Percentiles rank a stretch among this genome's conserved stretches.
Conservation (phyloP, 30 jellyfish, hydroid and myxozoan genomes). For the Haliclystus octoradiatus region DNA sequence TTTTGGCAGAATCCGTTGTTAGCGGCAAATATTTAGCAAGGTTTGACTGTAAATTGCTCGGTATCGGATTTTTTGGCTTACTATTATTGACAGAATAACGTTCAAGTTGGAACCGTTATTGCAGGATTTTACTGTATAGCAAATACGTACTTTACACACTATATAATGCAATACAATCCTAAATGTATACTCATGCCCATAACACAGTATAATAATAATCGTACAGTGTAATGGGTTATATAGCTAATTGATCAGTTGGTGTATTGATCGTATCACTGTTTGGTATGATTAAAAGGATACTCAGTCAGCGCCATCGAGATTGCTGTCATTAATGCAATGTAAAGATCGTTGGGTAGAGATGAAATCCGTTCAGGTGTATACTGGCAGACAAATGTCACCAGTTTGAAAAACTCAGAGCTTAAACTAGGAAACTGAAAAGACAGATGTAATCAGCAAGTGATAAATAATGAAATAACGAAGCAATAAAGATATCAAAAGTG, state of each 20-base stretch:
- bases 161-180: no score
- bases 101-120: neutral
- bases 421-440: constrained; percentile 73
- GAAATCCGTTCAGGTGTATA: constrained; percentile 74
- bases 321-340: constrained; percentile 43
- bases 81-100: no score
- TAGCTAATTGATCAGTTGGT: no score
- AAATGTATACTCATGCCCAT: no score
- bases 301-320: constrained; percentile 74
- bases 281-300: constrained; percentile 74
- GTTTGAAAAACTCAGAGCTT: constrained; percentile 71
- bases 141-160: neutral
- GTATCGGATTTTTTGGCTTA: no score
- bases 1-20: no score
- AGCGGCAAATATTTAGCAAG: no score
- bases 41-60: no score
- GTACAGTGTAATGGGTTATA: no score
- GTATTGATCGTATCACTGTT: no score
- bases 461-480: neutral
- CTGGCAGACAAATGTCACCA: constrained; percentile 86
- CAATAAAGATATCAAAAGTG: neutral
- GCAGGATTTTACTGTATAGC: no score
- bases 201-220: no score
- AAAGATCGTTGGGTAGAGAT: constrained; percentile 44
- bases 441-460: neutral